These are phyloP conservation scores for Rhinopomastus cyanomelas DNA, from an alignment of 2,113 vertebrate genomes.

Conservation along the genomic window DNA sequence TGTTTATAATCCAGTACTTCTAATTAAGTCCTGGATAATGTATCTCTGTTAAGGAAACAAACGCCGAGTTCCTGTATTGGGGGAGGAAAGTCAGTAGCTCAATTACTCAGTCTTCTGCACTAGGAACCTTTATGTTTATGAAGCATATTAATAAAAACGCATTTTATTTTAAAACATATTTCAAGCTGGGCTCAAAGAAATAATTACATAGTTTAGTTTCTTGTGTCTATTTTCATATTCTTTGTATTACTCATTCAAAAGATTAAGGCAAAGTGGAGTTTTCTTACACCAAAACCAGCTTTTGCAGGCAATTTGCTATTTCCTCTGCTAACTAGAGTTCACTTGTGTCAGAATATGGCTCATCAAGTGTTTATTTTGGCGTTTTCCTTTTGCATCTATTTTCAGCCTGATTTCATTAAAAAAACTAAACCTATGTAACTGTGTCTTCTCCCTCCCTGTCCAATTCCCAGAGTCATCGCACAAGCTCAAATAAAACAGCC, in stretches of 20 bases:
- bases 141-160: neutral
- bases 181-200: neutral
- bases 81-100: neutral
- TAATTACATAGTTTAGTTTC: neutral
- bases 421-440: neutral
- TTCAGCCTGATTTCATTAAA: neutral
- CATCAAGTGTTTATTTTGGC: neutral
- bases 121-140: neutral
- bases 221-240: neutral
- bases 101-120: neutral
- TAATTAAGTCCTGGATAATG: neutral
- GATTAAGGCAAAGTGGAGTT: neutral
- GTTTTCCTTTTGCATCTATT: neutral
- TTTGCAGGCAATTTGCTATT: neutral
- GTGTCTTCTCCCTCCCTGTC: neutral
- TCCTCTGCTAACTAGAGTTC: neutral
- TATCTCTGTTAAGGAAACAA: neutral
- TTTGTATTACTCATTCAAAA: neutral
- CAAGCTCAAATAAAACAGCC: fast-evolving
- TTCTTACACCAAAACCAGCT: neutral
- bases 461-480: neutral
- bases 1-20: neutral
- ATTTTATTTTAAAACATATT: neutral
- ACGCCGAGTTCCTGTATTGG: neutral
- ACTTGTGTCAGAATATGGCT: neutral